These are phyloP conservation scores for Macropodus opercularis DNA, from an alignment of 2,797 vertebrate genomes.

Conservation along the genomic window DNA sequence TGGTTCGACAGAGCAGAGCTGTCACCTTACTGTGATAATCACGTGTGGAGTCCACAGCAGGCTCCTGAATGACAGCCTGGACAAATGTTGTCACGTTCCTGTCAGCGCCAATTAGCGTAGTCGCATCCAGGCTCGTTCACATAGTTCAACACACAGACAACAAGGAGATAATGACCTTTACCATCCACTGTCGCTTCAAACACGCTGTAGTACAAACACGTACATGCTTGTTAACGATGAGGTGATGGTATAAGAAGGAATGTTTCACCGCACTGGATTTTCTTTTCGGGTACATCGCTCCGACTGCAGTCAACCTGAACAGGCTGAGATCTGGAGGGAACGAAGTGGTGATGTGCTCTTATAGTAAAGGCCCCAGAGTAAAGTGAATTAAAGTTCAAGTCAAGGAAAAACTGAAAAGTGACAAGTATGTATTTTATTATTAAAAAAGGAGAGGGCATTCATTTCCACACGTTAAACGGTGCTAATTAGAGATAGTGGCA, in stretches of 20 bases:
- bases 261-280: constrained; percentile 13
- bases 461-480: too few species aligned
- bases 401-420: too few species aligned
- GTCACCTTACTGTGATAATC: constrained; percentile 42
- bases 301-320: too few species aligned
- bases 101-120: constrained; percentile 61
- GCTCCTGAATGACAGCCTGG: constrained; percentile 54
- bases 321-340: not conserved
- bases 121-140: not conserved
- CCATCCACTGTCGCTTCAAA: constrained; percentile 35
- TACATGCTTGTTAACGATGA: constrained; percentile 48
- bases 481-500: too few species aligned
- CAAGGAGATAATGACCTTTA: constrained; percentile 74
- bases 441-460: too few species aligned
- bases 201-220: constrained; percentile 11
- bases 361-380: too few species aligned
- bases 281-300: constrained; percentile 14
- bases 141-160: constrained; percentile 69
- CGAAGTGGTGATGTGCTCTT: not conserved
- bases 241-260: not conserved
- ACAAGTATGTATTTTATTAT: too few species aligned
- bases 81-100: constrained; percentile 52
- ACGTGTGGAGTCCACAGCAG: constrained; percentile 46
- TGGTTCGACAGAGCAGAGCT: too few species aligned
- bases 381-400: too few species aligned